Evolutionary conservation across 2,113 vertebrate species (phyloP), one percentile per base, ranked within the genome.

Genomic region (Dipodomys stephensi): DNA sequence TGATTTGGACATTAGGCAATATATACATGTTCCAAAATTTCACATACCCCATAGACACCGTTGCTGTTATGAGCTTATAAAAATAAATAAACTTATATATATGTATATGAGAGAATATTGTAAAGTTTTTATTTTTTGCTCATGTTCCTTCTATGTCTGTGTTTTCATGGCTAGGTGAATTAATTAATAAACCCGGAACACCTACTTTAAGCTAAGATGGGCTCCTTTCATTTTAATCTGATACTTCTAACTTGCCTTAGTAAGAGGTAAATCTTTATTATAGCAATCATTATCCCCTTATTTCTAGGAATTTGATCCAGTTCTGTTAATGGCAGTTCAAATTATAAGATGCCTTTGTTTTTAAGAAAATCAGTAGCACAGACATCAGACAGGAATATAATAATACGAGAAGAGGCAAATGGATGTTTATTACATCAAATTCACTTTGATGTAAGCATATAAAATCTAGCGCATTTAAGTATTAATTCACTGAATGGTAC

Each of bases 401-500:
- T 81, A 77, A 44, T 87, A 74, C 79, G 6, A 65, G 12, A 18
- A 93, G 18, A 4, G 93, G 23, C 28, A 95, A 82, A 78, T 77
- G 15, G 15, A 68, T 87, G 44, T 74, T 95, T 80, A 77, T 80
- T 83, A 85, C 27, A 92, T 53, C 64, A 91, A 92, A 84, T 84
- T 87, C n/a, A 92, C 35, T 83, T 89, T 89, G 12, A 84, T 68
- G 5, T 77, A 68, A 80, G 71, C 78, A 69, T 81, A 85, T 74
- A 12, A 89, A 94, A 94, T 94, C 88, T 67, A 87, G 6, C 53
- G 3, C 15, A 87, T 35, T 92, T 96, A 95, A 87, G 39, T 82
- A 78, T 86, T 93, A 92, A 92, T 93, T 94, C 94, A 69, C 57
- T 95, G 87, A 95, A 67, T 91, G n/a, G 39, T 65, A 91, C 68